These are phyloP conservation scores for Tholera decimalis DNA, from an alignment of 2,888 invertebrate genomes.

Conservation along the genomic window DNA sequence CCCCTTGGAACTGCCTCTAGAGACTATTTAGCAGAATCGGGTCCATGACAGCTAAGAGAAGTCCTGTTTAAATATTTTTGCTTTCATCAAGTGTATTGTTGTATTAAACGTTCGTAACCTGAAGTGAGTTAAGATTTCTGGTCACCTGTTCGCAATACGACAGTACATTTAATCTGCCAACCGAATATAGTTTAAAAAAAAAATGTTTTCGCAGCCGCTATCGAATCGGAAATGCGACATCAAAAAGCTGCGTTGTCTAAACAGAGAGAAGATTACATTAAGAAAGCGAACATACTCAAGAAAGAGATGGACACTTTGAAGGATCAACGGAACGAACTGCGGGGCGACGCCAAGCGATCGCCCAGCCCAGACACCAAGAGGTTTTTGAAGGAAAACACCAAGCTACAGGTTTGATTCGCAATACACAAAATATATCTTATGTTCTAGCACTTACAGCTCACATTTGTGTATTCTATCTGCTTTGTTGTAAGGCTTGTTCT, in stretches of 20 bases:
- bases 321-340: conserved; percentile 95
- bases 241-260: conserved; percentile 95
- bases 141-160: conserved; percentile 35
- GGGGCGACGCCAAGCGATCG: conserved; percentile 93
- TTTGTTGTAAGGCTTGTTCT: conserved; percentile 55
- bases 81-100: conserved; percentile 64
- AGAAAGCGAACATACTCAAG: conserved; percentile 94
- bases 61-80: conserved; percentile 64
- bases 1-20: conserved; percentile 57
- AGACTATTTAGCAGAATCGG: conserved; percentile 57
- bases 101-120: conserved; percentile 33
- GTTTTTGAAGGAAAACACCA: conserved; percentile 96
- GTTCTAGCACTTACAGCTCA: conserved; percentile 47
- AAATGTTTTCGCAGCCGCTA: conserved; percentile 89
- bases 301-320: conserved; percentile 95
- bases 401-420: conserved; percentile 93
- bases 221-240: conserved; percentile 95
- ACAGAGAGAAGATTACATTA: conserved; percentile 96
- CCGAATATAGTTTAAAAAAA: conserved; percentile 55
- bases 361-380: conserved; percentile 95
- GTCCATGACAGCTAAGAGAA: conserved; percentile 70
- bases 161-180: conserved; percentile 61
- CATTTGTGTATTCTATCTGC: conserved; percentile 53
- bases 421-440: conserved; percentile 51
- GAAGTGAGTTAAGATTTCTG: neutral